Percentiles rank a stretch among this genome's conserved stretches.
These are phyloP conservation scores for Onychorhynchus coronatus DNA, from an alignment of 2,113 vertebrate species.

Conservation along the genomic window DNA sequence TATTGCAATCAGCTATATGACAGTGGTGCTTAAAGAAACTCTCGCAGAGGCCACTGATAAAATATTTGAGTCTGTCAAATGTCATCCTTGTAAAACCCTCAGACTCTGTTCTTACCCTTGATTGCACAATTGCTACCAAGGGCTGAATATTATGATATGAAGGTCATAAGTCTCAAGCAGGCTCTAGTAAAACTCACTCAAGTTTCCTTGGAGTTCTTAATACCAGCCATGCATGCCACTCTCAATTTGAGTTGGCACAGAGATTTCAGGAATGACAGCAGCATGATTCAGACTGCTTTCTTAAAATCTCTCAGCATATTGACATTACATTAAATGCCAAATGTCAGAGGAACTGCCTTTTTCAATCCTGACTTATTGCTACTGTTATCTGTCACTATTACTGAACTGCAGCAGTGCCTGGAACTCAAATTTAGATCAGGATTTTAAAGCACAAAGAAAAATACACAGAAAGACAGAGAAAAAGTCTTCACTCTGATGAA, in stretches of 20 bases:
- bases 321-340: not conserved
- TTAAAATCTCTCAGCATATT: not conserved
- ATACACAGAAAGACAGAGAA: not conserved
- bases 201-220: not conserved
- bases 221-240: not conserved
- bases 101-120: not conserved
- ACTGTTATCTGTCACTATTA: not conserved
- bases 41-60: not conserved
- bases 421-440: not conserved
- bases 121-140: not conserved
- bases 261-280: not conserved
- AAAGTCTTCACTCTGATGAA: not conserved
- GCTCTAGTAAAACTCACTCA: not conserved
- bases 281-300: not conserved
- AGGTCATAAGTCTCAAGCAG: not conserved
- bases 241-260: not conserved
- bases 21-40: not conserved
- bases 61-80: not conserved
- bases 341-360: not conserved
- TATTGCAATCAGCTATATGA: not conserved
- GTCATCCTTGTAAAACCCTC: not conserved
- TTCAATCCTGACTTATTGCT: not conserved
- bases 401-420: not conserved
- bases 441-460: not conserved
- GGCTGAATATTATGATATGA: not conserved